These are phyloP conservation scores for Metacarcinus magister DNA, from an alignment of 2,888 invertebrate genomes.

Conservation along the genomic window DNA sequence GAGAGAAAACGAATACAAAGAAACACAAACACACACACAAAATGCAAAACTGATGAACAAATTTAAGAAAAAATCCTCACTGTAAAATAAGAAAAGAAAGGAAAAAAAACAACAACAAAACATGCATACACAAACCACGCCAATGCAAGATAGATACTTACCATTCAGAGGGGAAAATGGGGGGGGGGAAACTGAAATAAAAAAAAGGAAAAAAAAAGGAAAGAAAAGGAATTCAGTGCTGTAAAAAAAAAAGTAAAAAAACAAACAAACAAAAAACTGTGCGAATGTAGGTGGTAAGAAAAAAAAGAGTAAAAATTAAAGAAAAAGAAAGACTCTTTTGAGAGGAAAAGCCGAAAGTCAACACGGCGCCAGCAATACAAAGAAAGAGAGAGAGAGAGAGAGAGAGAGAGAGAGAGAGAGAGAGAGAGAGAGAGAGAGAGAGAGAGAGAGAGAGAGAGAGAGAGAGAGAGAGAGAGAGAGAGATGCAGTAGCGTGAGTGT, in stretches of 20 bases:
- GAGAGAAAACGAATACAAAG: background rate
- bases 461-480: no score
- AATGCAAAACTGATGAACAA: background rate
- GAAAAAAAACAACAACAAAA: background rate
- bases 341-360: background rate
- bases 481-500: background rate
- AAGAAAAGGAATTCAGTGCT: background rate
- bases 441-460: background rate
- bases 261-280: background rate
- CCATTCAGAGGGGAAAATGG: background rate
- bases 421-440: slow-evolving; percentile 10
- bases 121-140: background rate
- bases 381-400: background rate
- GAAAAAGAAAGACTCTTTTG: background rate
- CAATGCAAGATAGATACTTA: no score
- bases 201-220: background rate
- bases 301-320: background rate
- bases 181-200: background rate
- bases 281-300: background rate
- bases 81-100: background rate
- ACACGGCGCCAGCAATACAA: no score
- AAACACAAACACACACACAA: background rate
- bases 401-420: slow-evolving; percentile 26
- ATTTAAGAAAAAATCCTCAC: background rate
- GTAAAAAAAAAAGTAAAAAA: background rate